Conservation (phyloP, 2,888 invertebrate species). For the Eupeodes luniger region DNA sequence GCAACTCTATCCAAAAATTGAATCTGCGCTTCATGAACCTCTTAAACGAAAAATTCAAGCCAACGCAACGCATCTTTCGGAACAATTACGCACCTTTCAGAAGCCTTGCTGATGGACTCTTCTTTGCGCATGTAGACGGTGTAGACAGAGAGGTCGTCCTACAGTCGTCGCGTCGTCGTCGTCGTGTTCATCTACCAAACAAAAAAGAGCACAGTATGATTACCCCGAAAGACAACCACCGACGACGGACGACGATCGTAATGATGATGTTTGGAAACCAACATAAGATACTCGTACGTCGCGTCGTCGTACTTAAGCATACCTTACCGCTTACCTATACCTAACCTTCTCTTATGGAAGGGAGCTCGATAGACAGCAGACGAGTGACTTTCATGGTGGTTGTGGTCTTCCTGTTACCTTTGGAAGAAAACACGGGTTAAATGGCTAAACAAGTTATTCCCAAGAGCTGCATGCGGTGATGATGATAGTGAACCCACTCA, state of each 20-base stretch:
- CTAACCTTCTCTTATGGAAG: slow-evolving; percentile 31
- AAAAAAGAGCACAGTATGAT: slow-evolving; percentile 14
- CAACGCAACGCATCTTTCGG: slow-evolving; percentile 27
- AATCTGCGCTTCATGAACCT: not conserved
- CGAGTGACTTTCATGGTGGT: slow-evolving; percentile 41
- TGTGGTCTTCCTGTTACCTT: not conserved
- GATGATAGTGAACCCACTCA: slow-evolving; percentile 66
- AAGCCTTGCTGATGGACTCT: slow-evolving; percentile 20
- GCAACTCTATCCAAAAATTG: not conserved
- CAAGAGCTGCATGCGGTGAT: not conserved
- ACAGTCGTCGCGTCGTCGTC: not conserved
- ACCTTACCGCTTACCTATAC: not conserved
- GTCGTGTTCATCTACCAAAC: slow-evolving; percentile 33
- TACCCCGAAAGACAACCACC: slow-evolving; percentile 31
- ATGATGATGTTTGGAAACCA: slow-evolving; percentile 48
- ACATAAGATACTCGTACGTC: slow-evolving; percentile 18
- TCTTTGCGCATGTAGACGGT: slow-evolving; percentile 13
- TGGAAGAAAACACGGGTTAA: not conserved
- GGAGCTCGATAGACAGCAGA: not conserved
- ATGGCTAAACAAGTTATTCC: slow-evolving; percentile 10
- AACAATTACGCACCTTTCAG: slow-evolving; percentile 56
- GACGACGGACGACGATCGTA: slow-evolving; percentile 17
- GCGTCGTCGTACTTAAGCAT: slow-evolving; percentile 24
- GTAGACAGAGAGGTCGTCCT: slow-evolving; percentile 16
- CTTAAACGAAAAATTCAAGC: slow-evolving; percentile 28